Evolutionary conservation across 2,888 invertebrate species (phyloP).

Genomic region (Noctua janthe): DNA sequence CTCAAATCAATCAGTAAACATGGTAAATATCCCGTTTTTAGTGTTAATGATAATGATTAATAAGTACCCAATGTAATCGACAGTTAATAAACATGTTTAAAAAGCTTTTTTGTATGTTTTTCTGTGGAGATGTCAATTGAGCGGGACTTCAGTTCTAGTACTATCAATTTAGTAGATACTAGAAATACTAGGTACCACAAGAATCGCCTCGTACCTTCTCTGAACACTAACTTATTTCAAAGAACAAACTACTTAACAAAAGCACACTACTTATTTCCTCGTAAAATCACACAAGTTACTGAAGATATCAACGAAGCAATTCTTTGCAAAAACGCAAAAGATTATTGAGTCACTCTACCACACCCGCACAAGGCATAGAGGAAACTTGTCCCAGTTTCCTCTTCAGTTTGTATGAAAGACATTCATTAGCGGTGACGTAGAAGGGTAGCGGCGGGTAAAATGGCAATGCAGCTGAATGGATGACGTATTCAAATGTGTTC

Average conservation of each 20-base stretch:
- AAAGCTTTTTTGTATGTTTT: background rate
- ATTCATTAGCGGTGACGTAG: conserved; percentile 56
- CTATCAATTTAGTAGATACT: no score
- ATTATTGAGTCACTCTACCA: conserved; percentile 24
- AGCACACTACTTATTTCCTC: background rate
- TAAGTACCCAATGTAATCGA: no score
- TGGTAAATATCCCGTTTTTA: no score
- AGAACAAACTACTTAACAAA: background rate
- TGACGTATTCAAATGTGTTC: conserved; percentile 38
- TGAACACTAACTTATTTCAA: background rate
- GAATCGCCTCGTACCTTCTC: background rate
- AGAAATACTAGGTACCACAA: background rate
- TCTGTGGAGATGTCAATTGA: background rate
- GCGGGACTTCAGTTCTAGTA: background rate
- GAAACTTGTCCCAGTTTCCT: conserved; percentile 57
- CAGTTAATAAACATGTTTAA: no score
- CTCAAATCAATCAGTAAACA: no score
- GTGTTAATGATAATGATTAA: no score
- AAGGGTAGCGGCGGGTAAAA: conserved; percentile 48
- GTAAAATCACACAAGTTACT: background rate
- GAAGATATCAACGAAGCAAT: background rate
- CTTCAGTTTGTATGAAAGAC: conserved; percentile 59
- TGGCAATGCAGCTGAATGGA: conserved; percentile 41
- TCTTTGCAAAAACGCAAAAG: conserved; percentile 21
- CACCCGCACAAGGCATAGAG: conserved; percentile 6